phyloP scores from a whole-genome alignment of 2,797 vertebrate species.

The Nannoperca obscura region DNA sequence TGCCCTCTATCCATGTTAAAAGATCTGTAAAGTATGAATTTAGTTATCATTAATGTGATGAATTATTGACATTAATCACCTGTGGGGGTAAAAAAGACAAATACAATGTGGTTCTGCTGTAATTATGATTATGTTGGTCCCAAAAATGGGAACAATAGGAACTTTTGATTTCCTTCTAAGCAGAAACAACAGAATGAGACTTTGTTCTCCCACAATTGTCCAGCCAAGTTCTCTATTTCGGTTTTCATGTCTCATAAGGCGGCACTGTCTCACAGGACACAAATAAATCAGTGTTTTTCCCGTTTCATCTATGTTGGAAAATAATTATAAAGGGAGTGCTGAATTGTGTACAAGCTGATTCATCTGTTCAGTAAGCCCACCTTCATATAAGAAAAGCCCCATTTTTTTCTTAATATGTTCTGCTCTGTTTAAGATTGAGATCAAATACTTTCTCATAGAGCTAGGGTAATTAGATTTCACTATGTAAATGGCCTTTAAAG shows the following conservation, averaged over 20 bases:
- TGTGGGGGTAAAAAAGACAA: neutral
- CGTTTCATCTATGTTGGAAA: constrained; percentile 80
- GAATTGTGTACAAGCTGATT: constrained; percentile 86
- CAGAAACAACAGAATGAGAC: constrained; percentile 58
- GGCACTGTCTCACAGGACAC: constrained; percentile 75
- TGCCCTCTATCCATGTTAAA: neutral
- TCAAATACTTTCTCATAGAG: constrained; percentile 87
- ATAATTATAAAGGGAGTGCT: constrained; percentile 84
- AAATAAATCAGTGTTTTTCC: constrained; percentile 82
- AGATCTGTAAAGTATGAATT: constrained; percentile 1
- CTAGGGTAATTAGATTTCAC: constrained; percentile 88
- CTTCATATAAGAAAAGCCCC: constrained; percentile 80
- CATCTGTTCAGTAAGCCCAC: constrained; percentile 84
- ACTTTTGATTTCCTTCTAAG: constrained; percentile 60
- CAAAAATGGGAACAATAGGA: constrained; percentile 32
- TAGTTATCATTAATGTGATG: constrained; percentile 23
- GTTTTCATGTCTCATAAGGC: constrained; percentile 63
- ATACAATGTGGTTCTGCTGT: neutral
- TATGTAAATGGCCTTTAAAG: constrained; percentile 89
- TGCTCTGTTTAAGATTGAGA: constrained; percentile 87
- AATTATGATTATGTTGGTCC: constrained; percentile 1
- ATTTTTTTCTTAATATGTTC: constrained; percentile 83
- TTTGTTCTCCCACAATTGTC: constrained; percentile 71
- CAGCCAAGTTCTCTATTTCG: constrained; percentile 64
- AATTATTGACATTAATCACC: constrained; percentile 28